Base-by-base conservation (phyloP, 2,113 vertebrate genomes). In the Maccullochella peelii region DNA sequence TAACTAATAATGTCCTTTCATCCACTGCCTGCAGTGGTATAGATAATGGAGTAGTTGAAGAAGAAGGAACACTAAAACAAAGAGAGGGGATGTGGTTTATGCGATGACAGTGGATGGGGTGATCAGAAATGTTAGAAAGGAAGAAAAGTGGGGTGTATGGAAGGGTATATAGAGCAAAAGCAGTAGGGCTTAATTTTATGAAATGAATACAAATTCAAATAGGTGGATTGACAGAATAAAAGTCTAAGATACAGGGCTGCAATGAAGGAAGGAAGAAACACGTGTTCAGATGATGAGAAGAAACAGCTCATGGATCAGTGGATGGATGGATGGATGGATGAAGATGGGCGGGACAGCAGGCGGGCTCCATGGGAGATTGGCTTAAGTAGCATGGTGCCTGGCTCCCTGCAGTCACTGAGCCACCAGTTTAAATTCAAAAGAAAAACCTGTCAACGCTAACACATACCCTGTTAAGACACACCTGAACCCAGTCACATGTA, bases 1-100 rank as follows among this genome's bases (percentile, higher is more conserved):
- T 90, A 92, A 91, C 88, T 89, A 89, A 86, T 83, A 83, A 86
- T 93, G 92, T 91, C 89, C 86, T 91, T 87, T 91, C 77, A 88
- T 87, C 87, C 82, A 72, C 74, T 78, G 84, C 89, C 87, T 90
- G 91, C 87, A 87, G 89, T 73, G 82, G 49, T 82, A 74, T 63
- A 89, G 87, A 91, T 88, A 90, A 90, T 88, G 77, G 86, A 85
- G 80, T 83, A 74, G 71, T 87, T 91, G 83, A 90, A 90, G 61
- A 86, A 88, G 87, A 84, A 78, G 77, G 85, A 85, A 85, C 33
- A 23, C 73, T 85, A 77, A 89, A 91, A 89, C 88, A 89, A 91
- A 80, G 42, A 73, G 38, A 72, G 52, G 9, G 67, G 16, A 67
- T 85, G 44, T 68, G 79, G 72, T 79, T 87, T 80, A 82, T 85